Evolutionary conservation across 2,888 invertebrate genomes (phyloP).

Genomic region (Chymomyza fuscimana): DNA sequence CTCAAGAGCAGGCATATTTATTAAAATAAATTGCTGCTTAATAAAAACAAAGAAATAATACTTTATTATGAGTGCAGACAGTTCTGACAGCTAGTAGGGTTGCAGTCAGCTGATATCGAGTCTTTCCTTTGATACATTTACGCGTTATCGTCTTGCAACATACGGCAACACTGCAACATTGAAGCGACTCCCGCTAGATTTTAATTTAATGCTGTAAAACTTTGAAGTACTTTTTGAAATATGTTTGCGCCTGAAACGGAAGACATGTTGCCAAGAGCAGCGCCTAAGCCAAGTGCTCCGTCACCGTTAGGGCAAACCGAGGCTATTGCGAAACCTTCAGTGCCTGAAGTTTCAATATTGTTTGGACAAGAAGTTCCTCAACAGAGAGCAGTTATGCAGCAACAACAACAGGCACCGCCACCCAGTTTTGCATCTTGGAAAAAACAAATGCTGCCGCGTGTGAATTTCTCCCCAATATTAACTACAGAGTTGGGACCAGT

Average conservation of each 20-base stretch:
- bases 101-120: not conserved
- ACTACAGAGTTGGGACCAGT: slow-evolving; percentile 51
- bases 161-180: slow-evolving; percentile 13
- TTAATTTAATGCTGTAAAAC: slow-evolving; percentile 41
- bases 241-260: slow-evolving; percentile 77
- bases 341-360: slow-evolving; percentile 70
- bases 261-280: slow-evolving; percentile 75
- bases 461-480: slow-evolving; percentile 59
- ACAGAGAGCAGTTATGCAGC: slow-evolving; percentile 1
- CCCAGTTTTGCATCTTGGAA: slow-evolving; percentile 72
- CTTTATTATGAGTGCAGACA: not conserved
- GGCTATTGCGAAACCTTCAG: slow-evolving; percentile 55
- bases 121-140: not conserved
- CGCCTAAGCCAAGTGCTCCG: slow-evolving; percentile 70
- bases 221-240: slow-evolving; percentile 1
- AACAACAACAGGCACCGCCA: slow-evolving; percentile 23
- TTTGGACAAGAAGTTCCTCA: slow-evolving; percentile 51
- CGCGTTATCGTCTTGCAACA: not conserved
- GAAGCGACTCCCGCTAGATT: slow-evolving; percentile 44
- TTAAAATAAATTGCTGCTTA: not conserved
- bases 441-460: slow-evolving; percentile 73
- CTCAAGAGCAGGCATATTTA: slow-evolving; percentile 67
- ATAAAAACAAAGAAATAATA: not conserved
- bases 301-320: slow-evolving; percentile 44
- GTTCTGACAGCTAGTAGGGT: not conserved